Conservation (phyloP, 2,888 invertebrate genomes). For the Drosophila parthenogenetica region DNA sequence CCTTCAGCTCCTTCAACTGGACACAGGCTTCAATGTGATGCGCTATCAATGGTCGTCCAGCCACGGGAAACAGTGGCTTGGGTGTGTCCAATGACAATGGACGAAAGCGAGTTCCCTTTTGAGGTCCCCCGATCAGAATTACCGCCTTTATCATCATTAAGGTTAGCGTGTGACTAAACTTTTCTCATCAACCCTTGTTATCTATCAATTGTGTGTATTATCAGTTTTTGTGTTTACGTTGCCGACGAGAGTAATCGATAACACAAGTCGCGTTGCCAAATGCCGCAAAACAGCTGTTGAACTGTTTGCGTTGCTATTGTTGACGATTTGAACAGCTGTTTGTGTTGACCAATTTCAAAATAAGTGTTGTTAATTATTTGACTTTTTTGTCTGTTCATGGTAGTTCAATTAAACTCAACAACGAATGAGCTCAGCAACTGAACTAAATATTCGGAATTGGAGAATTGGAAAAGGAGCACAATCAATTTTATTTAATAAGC, state of each 20-base stretch:
- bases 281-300: conserved; percentile 38
- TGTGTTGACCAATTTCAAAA: no score
- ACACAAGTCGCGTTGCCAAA: conserved; percentile 26
- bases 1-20: conserved; percentile 91
- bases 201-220: conserved; percentile 44
- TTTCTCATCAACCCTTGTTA: conserved; percentile 38
- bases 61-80: conserved; percentile 98
- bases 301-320: conserved; percentile 27
- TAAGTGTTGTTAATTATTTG: no score
- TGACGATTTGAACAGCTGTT: no score
- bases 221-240: conserved; percentile 70
- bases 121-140: conserved; percentile 96
- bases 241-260: conserved; percentile 50
- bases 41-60: conserved; percentile 97
- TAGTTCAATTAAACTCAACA: no score
- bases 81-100: conserved; percentile 98
- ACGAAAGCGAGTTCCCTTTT: conserved; percentile 98
- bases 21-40: conserved; percentile 98
- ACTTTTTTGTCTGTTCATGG: no score
- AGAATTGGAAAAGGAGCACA: no score
- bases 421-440: no score
- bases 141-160: conserved; percentile 91
- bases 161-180: conserved; percentile 52
- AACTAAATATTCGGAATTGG: no score
- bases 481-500: no score